Conservation (phyloP, 1,140 invertebrate species). For the Sminthurides bifidus region DNA sequence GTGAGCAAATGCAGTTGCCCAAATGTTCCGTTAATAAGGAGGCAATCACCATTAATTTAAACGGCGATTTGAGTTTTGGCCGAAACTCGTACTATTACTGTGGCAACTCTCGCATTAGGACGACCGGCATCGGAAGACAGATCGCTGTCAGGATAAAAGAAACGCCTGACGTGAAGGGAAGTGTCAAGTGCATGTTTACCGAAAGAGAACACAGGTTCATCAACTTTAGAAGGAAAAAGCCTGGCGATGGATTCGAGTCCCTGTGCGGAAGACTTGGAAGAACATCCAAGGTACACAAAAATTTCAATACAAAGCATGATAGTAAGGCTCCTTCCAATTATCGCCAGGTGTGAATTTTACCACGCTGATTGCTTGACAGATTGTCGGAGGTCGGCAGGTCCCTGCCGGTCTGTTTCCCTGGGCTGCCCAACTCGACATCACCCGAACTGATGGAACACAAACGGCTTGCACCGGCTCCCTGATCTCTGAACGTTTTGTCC, state of each 20-base stretch:
- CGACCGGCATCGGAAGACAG: slow-evolving; percentile 15
- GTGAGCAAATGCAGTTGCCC: slow-evolving; percentile 14
- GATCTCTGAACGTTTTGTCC: slow-evolving; percentile 17
- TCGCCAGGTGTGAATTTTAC: background rate
- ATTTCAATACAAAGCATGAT: background rate
- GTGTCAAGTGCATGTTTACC: slow-evolving; percentile 14
- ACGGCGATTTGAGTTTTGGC: slow-evolving; percentile 25
- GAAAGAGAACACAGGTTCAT: slow-evolving; percentile 14
- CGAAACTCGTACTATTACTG: slow-evolving; percentile 30
- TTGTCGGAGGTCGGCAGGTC: slow-evolving; percentile 19
- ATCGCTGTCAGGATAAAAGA: slow-evolving; percentile 18
- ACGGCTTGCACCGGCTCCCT: slow-evolving; percentile 28
- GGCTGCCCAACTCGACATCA: slow-evolving; percentile 29
- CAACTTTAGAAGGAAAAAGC: background rate
- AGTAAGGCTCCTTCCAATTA: background rate
- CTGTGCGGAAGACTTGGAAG: slow-evolving; percentile 19
- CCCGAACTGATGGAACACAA: slow-evolving; percentile 21
- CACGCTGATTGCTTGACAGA: slow-evolving; percentile 3
- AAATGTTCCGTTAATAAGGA: slow-evolving; percentile 23
- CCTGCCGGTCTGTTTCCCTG: slow-evolving; percentile 26
- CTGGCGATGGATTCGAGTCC: background rate
- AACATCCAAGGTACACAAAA: slow-evolving; percentile 20
- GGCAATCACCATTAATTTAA: slow-evolving; percentile 20
- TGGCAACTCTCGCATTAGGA: slow-evolving; percentile 15
- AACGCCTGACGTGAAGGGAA: slow-evolving; percentile 1